Conservation (phyloP, 2,113 vertebrate species). For the Ancistrus triradiatus region DNA sequence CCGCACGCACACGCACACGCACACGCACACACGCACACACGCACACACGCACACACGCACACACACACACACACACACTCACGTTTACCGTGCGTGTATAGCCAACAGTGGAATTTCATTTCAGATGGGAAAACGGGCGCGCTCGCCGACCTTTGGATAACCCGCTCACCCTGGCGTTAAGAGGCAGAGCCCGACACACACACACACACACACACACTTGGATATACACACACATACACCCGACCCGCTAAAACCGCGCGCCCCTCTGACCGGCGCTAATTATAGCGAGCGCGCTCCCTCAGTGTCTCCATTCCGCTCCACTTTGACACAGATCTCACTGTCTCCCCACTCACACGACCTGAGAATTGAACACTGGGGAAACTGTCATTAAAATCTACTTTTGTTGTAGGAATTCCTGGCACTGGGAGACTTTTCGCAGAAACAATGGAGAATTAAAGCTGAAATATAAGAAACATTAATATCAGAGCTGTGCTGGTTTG, state of each 20-base stretch:
- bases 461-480: too few species aligned
- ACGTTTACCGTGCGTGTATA: slow-evolving; percentile 45
- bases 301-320: slow-evolving; percentile 59
- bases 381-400: too few species aligned
- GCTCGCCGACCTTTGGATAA: slow-evolving; percentile 69
- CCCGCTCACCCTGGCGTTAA: slow-evolving; percentile 59
- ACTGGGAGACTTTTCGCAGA: too few species aligned
- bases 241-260: slow-evolving; percentile 34
- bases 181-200: neutral
- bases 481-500: too few species aligned
- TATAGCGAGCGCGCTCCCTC: slow-evolving; percentile 60
- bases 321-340: too few species aligned
- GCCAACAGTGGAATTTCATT: slow-evolving; percentile 53
- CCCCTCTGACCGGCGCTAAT: slow-evolving; percentile 54
- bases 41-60: slow-evolving; percentile 1
- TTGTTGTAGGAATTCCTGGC: too few species aligned
- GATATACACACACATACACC: slow-evolving; percentile 48
- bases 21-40: neutral
- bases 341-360: too few species aligned
- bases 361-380: too few species aligned
- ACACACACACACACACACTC: too few species aligned
- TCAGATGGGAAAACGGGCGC: slow-evolving; percentile 27
- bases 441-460: too few species aligned
- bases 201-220: slow-evolving; percentile 49
- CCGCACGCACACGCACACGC: neutral